Evolutionary conservation across 2,888 invertebrate genomes (phyloP).

Genomic region (Synanthedon tipuliformis): DNA sequence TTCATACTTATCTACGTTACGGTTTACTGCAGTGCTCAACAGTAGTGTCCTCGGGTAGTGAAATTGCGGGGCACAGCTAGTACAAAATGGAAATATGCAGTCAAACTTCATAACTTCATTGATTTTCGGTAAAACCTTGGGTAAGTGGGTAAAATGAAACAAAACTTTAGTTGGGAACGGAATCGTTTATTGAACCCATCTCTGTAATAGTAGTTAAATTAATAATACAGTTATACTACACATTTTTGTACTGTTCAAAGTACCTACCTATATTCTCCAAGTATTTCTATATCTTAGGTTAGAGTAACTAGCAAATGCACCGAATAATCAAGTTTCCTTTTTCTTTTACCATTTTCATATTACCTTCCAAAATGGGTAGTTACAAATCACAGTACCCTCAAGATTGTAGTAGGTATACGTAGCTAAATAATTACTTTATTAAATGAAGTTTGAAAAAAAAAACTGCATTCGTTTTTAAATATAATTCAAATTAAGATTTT

Average conservation of each 20-base stretch:
- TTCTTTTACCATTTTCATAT: constrained; percentile 23
- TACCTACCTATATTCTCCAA: constrained; percentile 57
- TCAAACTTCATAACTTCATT: too few relatives aligned
- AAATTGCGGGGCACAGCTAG: too few relatives aligned
- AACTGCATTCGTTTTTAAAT: too few relatives aligned
- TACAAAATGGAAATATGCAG: too few relatives aligned
- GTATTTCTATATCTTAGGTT: constrained; percentile 52
- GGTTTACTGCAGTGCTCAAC: too few relatives aligned
- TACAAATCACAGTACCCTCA: constrained; percentile 58
- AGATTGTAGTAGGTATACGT: too few relatives aligned
- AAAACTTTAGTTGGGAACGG: constrained; percentile 55
- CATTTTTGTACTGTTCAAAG: constrained; percentile 65
- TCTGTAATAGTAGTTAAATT: constrained; percentile 64
- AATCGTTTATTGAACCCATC: constrained; percentile 69
- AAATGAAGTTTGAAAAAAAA: too few relatives aligned
- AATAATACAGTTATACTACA: constrained; percentile 64
- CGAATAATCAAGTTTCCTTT: constrained; percentile 31
- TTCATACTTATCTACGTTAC: too few relatives aligned
- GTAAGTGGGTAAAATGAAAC: constrained; percentile 35
- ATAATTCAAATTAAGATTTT: too few relatives aligned
- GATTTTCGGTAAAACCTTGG: too few relatives aligned
- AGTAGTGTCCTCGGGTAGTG: too few relatives aligned
- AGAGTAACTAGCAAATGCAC: constrained; percentile 52
- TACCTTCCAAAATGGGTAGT: constrained; percentile 45
- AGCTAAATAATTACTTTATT: too few relatives aligned